These are phyloP conservation scores for Anolis carolinensis DNA, from an alignment of 2,113 vertebrate genomes.

Conservation along the genomic window DNA sequence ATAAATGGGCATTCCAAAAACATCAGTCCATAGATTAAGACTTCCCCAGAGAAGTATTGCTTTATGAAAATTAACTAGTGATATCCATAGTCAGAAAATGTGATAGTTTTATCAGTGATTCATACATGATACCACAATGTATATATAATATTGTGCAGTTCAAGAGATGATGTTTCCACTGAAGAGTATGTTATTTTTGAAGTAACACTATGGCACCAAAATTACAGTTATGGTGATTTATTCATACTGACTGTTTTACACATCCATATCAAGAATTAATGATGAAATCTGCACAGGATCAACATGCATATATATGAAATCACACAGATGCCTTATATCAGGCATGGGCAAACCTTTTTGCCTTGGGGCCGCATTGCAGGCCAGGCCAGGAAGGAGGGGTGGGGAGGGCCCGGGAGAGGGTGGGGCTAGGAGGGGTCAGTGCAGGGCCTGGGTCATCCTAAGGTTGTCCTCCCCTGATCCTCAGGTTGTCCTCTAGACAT, in stretches of 20 bases:
- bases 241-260: background rate
- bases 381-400: no score
- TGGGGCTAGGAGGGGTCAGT: no score
- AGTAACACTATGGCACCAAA: background rate
- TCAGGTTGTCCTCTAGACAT: no score
- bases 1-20: background rate
- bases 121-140: background rate
- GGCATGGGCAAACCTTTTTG: no score
- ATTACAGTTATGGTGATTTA: background rate
- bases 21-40: background rate
- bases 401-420: no score
- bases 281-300: background rate
- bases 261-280: background rate
- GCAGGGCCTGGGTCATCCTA: no score
- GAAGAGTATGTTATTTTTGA: background rate
- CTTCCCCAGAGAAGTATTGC: background rate
- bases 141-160: background rate
- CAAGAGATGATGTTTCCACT: background rate
- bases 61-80: background rate
- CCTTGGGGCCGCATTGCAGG: no score
- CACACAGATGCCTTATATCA: background rate
- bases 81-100: background rate
- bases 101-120: background rate
- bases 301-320: background rate
- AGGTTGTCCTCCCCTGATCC: no score